A percentile compares a stretch with the other conserved stretches of the same genome.
Conservation (phyloP, 2,888 invertebrate genomes). For the Alloplasta piceator region DNA sequence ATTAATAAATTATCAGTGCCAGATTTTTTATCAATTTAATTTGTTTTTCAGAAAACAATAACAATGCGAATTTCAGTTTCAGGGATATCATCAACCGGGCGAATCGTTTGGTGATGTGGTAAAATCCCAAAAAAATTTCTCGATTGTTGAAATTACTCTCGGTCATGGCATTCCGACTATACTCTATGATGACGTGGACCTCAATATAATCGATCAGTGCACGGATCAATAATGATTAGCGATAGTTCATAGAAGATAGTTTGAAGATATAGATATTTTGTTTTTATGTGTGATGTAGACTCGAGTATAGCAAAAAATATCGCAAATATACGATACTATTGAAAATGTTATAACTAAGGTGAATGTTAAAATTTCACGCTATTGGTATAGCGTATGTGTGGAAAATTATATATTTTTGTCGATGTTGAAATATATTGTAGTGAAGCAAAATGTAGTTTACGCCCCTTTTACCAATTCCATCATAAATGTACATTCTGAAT, state of each 20-base stretch:
- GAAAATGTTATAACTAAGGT: constrained; percentile 22
- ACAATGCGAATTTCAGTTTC: constrained; percentile 36
- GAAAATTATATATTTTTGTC: constrained; percentile 57
- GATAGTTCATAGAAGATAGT: not conserved
- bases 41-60: not conserved
- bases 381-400: constrained; percentile 27
- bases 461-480: not conserved
- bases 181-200: constrained; percentile 7
- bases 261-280: constrained; percentile 19
- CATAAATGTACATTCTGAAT: too few species aligned
- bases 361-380: constrained; percentile 2
- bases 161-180: constrained; percentile 9
- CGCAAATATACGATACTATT: constrained; percentile 16
- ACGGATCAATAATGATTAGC: constrained; percentile 11
- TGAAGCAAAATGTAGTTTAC: constrained; percentile 31
- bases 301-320: constrained; percentile 20
- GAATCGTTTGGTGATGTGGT: constrained; percentile 51
- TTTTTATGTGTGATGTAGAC: constrained; percentile 33
- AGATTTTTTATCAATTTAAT: not conserved
- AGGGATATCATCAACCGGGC: constrained; percentile 52
- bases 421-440: constrained; percentile 44
- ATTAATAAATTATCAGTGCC: not conserved
- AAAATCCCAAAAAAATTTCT: constrained; percentile 23
- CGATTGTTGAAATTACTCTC: constrained; percentile 7
- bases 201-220: not conserved